Evolutionary conservation across 2,888 invertebrate species (phyloP).

Genomic region (Pollenia angustigena): DNA sequence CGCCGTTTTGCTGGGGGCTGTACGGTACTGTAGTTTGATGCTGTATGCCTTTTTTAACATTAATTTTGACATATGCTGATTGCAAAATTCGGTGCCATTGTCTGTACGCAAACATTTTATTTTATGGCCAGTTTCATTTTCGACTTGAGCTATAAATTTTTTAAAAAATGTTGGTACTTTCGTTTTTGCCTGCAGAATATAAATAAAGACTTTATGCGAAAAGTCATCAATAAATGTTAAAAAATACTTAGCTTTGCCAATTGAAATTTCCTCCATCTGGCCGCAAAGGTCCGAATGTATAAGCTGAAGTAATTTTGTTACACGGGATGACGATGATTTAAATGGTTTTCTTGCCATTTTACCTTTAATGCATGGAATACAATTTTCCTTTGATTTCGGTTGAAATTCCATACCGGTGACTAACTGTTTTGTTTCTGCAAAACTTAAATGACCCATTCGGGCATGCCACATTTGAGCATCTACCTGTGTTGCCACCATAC

Average conservation of each 20-base stretch:
- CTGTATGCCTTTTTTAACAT: background rate
- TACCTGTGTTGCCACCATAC: background rate
- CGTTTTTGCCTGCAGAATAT: background rate
- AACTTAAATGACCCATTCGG: conserved; percentile 1
- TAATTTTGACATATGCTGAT: no score
- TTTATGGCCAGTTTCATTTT: background rate
- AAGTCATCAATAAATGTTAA: conserved; percentile 81
- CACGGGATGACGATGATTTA: background rate
- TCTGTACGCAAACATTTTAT: background rate
- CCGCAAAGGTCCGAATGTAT: conserved; percentile 81
- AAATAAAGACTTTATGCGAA: conserved; percentile 73
- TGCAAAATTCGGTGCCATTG: background rate
- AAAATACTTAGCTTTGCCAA: conserved; percentile 78
- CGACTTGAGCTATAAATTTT: background rate
- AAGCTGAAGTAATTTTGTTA: conserved; percentile 28
- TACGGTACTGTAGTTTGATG: background rate
- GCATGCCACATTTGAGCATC: background rate
- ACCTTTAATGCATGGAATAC: conserved; percentile 13
- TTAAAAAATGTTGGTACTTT: background rate
- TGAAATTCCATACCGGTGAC: conserved; percentile 1
- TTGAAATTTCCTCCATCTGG: conserved; percentile 79
- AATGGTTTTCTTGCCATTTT: conserved; percentile 25
- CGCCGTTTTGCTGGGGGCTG: background rate
- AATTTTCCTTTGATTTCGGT: conserved; percentile 7
- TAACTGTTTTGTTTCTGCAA: background rate